phyloP scores from a whole-genome alignment of 2,797 vertebrate species.

The Limosa lapponica region DNA sequence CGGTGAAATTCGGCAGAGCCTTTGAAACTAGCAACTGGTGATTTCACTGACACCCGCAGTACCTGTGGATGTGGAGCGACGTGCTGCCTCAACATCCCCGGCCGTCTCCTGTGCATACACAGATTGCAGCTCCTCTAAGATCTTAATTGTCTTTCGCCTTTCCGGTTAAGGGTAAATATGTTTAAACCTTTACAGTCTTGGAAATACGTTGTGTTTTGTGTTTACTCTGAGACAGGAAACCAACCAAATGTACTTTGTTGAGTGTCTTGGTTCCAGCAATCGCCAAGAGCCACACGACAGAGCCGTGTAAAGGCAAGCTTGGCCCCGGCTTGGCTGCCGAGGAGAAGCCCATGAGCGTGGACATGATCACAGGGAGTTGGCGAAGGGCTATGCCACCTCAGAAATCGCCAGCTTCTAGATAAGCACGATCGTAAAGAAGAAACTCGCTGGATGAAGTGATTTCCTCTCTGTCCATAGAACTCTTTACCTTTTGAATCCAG shows the following conservation, averaged over 20 bases:
- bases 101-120: rapidly evolving
- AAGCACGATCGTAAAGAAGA: rapidly evolving
- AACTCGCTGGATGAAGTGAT: not conserved
- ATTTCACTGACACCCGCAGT: rapidly evolving
- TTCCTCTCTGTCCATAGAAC: not conserved
- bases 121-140: not conserved
- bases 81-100: not conserved
- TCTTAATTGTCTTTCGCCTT: not conserved
- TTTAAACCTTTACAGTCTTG: not conserved
- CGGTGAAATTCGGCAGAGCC: not conserved
- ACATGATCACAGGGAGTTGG: not conserved
- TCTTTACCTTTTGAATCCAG: not conserved
- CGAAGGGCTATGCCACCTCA: not conserved
- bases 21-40: not conserved
- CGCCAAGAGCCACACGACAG: not conserved
- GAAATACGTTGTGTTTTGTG: rapidly evolving
- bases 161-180: not conserved
- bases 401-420: not conserved
- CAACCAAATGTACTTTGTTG: not conserved
- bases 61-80: rapidly evolving
- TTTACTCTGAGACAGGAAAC: not conserved
- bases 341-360: not conserved
- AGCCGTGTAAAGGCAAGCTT: not conserved
- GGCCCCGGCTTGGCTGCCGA: not conserved
- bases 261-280: not conserved